A percentile compares a stretch with the other conserved stretches of the same genome.
Conservation (phyloP, 1,140 invertebrate species). For the Dolichoris vasculosae region DNA sequence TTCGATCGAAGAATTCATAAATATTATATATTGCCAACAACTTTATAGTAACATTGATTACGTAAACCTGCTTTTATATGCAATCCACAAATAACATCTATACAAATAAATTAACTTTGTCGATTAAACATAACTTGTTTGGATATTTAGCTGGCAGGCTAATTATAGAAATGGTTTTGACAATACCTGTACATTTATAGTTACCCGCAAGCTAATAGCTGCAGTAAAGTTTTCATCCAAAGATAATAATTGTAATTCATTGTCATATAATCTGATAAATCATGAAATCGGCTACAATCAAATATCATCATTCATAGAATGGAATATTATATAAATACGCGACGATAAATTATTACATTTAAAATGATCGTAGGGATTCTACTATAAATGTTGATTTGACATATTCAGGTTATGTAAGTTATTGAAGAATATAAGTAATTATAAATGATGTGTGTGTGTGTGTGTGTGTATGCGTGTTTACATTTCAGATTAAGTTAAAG, state of each 20-base stretch:
- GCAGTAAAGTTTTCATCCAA: neutral
- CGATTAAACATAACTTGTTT: neutral
- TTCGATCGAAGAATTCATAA: too few relatives aligned
- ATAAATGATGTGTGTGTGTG: too few relatives aligned
- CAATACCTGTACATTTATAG: neutral
- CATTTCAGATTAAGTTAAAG: too few relatives aligned
- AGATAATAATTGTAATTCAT: constrained; percentile 18
- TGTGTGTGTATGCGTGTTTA: too few relatives aligned
- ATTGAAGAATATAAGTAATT: neutral
- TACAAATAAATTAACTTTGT: too few relatives aligned
- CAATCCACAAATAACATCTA: too few relatives aligned
- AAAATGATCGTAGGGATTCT: neutral
- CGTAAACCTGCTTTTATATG: too few relatives aligned
- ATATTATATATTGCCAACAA: too few relatives aligned
- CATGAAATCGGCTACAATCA: neutral
- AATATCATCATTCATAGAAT: neutral
- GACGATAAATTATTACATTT: neutral
- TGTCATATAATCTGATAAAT: constrained; percentile 10
- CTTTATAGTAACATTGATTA: too few relatives aligned
- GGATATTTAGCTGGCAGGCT: neutral
- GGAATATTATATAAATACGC: neutral
- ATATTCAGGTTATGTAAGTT: too few relatives aligned
- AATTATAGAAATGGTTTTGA: neutral
- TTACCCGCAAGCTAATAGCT: neutral
- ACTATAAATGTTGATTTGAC: neutral